A percentile compares a stretch with the other conserved stretches of the same genome.
Conservation (phyloP, 2,888 invertebrate species). For the Timema cristinae region DNA sequence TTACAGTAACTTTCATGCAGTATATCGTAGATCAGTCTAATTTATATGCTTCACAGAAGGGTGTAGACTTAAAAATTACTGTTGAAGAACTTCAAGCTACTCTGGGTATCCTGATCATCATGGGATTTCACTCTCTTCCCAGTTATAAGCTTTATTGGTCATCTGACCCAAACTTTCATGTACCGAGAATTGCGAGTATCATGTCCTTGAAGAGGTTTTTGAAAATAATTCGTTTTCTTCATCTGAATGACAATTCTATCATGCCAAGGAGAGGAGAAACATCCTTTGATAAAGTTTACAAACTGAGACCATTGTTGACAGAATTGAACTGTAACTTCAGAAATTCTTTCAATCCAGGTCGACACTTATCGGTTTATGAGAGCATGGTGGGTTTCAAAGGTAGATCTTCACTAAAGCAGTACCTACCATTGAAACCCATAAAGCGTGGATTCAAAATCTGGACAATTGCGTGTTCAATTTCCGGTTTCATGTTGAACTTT, state of each 20-base stretch:
- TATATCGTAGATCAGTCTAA: constrained; percentile 18
- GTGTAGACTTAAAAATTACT: neutral
- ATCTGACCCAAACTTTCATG: constrained; percentile 18
- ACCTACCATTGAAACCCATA: constrained; percentile 34
- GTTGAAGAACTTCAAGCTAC: constrained; percentile 13
- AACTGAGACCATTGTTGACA: constrained; percentile 34
- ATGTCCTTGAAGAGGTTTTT: constrained; percentile 7
- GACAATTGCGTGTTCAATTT: constrained; percentile 32
- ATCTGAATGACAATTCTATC: constrained; percentile 15
- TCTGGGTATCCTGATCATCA: constrained; percentile 19
- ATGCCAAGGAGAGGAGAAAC: constrained; percentile 25
- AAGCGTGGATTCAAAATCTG: constrained; percentile 37
- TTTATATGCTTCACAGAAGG: constrained; percentile 13
- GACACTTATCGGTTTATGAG: constrained; percentile 34
- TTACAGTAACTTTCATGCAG: neutral
- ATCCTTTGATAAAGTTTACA: constrained; percentile 34
- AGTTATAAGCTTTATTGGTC: constrained; percentile 19
- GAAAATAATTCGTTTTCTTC: constrained; percentile 16
- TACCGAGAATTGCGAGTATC: constrained; percentile 3
- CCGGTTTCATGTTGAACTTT: constrained; percentile 30
- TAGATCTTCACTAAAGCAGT: constrained; percentile 33
- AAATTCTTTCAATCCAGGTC: constrained; percentile 24
- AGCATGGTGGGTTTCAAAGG: constrained; percentile 37
- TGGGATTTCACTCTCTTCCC: constrained; percentile 20
- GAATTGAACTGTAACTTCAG: too few species aligned